These are phyloP conservation scores for Eurytoma adleriae DNA, from an alignment of 2,888 invertebrate genomes.

Conservation along the genomic window DNA sequence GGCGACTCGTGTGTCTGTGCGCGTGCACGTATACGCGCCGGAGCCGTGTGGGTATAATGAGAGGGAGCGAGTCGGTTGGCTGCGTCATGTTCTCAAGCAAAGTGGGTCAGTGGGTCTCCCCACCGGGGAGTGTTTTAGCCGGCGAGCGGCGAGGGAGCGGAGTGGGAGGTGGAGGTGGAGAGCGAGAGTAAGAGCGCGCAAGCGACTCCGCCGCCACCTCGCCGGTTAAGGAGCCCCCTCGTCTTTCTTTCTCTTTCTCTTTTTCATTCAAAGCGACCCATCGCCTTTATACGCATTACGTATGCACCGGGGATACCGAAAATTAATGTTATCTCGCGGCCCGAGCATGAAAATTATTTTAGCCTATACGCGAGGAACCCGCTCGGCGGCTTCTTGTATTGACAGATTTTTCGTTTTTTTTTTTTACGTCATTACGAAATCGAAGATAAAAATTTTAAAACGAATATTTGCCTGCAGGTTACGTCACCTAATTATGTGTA, in stretches of 20 bases:
- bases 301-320: too few relatives aligned
- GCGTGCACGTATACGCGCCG: not conserved
- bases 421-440: too few relatives aligned
- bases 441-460: too few relatives aligned
- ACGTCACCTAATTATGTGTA: too few relatives aligned
- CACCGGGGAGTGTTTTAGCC: constrained; percentile 77
- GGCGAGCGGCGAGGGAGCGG: constrained; percentile 47
- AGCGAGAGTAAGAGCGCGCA: constrained; percentile 14
- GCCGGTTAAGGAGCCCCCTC: constrained; percentile 41
- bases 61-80: constrained; percentile 49
- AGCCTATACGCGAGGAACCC: too few relatives aligned
- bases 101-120: constrained; percentile 92
- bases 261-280: too few relatives aligned
- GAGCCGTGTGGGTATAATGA: constrained; percentile 30
- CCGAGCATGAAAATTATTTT: too few relatives aligned
- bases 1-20: not conserved
- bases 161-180: constrained; percentile 36
- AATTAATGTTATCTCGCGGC: too few relatives aligned
- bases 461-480: too few relatives aligned
- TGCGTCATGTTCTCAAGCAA: constrained; percentile 78
- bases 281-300: too few relatives aligned
- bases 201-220: not conserved
- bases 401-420: too few relatives aligned
- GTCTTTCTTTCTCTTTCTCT: not conserved
- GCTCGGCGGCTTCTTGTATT: too few relatives aligned